Evolutionary conservation across 2,888 invertebrate species (phyloP).

Genomic region (Onthophagus sagittarius): DNA sequence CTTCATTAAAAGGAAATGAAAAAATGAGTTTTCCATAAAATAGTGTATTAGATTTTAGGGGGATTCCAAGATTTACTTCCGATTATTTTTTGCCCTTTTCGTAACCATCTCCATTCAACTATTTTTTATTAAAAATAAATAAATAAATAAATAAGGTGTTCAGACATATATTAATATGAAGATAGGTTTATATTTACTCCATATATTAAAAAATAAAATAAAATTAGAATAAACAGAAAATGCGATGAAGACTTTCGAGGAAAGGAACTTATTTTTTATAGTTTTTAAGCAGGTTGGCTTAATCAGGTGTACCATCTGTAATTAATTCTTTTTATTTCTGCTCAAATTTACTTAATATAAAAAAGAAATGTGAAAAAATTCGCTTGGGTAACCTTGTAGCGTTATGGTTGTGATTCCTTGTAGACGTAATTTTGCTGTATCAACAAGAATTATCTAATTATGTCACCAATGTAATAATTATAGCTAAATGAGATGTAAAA

Average conservation of each 20-base stretch:
- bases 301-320: slow-evolving; percentile 23
- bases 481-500: not conserved
- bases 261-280: slow-evolving; percentile 15
- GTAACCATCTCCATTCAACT: slow-evolving; percentile 16
- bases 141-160: slow-evolving; percentile 13
- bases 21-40: slow-evolving; percentile 23
- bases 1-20: slow-evolving; percentile 12
- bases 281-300: slow-evolving; percentile 10
- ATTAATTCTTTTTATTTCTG: slow-evolving; percentile 4
- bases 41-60: slow-evolving; percentile 18
- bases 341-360: not conserved
- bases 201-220: not conserved
- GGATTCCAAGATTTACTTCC: slow-evolving; percentile 13
- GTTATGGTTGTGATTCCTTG: slow-evolving; percentile 18
- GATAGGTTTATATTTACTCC: slow-evolving; percentile 8
- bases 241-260: not conserved
- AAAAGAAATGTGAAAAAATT: not conserved
- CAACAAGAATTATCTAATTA: not conserved
- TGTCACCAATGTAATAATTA: not conserved
- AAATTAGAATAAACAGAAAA: not conserved
- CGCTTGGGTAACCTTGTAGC: not conserved
- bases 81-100: slow-evolving; percentile 6
- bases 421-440: slow-evolving; percentile 9
- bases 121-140: not conserved
- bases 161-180: slow-evolving; percentile 5